These are phyloP conservation scores for Xyrichtys novacula DNA, from an alignment of 2,797 vertebrate genomes.

Conservation along the genomic window DNA sequence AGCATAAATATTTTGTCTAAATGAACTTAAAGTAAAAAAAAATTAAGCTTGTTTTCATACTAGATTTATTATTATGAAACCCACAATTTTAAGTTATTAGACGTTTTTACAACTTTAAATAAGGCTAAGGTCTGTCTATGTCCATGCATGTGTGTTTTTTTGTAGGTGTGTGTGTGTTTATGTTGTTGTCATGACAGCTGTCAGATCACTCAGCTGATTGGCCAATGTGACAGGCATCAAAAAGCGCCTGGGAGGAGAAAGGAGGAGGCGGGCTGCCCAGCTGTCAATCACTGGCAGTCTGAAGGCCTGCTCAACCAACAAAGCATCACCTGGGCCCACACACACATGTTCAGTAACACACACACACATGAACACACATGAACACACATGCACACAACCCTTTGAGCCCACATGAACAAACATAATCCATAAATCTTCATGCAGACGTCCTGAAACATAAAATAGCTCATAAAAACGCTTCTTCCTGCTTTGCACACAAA, in stretches of 20 bases:
- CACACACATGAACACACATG: constrained; percentile 12
- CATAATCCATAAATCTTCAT: constrained; percentile 69
- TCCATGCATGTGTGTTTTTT: constrained; percentile 19
- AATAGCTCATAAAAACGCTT: constrained; percentile 29
- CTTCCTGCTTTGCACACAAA: constrained; percentile 25
- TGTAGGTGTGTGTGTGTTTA: constrained; percentile 17
- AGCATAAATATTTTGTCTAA: no score
- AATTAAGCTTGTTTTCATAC: no score
- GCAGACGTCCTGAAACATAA: constrained; percentile 41
- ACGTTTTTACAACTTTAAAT: no score
- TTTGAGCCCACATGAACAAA: constrained; percentile 40
- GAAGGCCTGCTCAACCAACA: constrained; percentile 64
- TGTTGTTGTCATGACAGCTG: constrained; percentile 71
- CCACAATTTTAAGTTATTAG: no score
- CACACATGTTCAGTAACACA: constrained; percentile 30
- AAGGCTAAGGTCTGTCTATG: not conserved
- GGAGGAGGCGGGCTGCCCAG: constrained; percentile 85
- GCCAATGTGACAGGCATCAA: constrained; percentile 85
- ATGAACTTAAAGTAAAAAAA: no score
- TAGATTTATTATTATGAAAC: no score
- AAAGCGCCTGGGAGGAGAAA: constrained; percentile 80
- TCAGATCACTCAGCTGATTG: constrained; percentile 85
- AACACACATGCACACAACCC: constrained; percentile 38
- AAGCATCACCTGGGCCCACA: constrained; percentile 67
- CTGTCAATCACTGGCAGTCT: constrained; percentile 89